Evolutionary conservation across 2,888 invertebrate species (phyloP), one percentile per base, ranked within the genome.

Genomic region (Cotesia congregata): DNA sequence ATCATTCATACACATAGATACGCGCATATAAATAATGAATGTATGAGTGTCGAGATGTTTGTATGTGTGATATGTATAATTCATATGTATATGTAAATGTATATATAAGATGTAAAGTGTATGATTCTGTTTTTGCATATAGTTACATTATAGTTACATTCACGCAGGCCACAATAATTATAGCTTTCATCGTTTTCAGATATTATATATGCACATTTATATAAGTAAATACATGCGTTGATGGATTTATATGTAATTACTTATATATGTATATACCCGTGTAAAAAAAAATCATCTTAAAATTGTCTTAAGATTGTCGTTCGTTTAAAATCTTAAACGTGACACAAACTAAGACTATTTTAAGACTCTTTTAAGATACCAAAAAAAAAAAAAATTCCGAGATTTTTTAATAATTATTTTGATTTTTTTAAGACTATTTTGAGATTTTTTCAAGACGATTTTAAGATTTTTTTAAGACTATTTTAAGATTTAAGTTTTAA

Each of bases 151-250:
- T 70, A 85, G 83, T 88, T 84, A 84, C 84, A 84, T 83, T 79
- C 83, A 83, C 85, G 82, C 86, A 87, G 86, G 88, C 86, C 85
- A 85, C 87, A 86, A 85, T 87, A 87, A 86, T 88, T 87, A 86
- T 87, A 88, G 87, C 86, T 85, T 81, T 82, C 83, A 78, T 84
- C 83, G 82, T 83, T 83, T 85, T 85, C 80, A 82, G 82, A 85
- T 86, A 87, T 87, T 50, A 72, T 41, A 82, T 85, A 83, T 85
- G 82, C 80, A 81, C 50, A 50, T 50, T 12, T 50, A 50, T 50
- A 50, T 50, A 50, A 50, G 12, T 50, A 50, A 12, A 50, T 50
- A 9, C 7, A 50, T 50, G 7, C 12, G 9, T 50, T 50, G 12
- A 50, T 50, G 12, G 12, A 50, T 50, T 50, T 50, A 50, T 50